These are phyloP conservation scores for Pseudomugil gertrudae DNA, from an alignment of 2,797 vertebrate species.

Conservation along the genomic window DNA sequence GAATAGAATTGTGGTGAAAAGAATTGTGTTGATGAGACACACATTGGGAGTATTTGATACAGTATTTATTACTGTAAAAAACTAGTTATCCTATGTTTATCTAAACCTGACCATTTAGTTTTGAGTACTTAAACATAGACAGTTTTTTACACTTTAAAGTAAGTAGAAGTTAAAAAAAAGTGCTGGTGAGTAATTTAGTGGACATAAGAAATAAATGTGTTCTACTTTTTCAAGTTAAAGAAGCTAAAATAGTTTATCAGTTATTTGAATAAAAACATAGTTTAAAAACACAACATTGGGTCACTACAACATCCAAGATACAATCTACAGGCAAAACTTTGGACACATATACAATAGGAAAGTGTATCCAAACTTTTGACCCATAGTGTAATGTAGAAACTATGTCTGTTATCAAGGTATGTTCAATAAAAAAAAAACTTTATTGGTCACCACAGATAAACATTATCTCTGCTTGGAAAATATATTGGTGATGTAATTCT, in stretches of 20 bases:
- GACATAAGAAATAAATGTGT: neutral
- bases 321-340: no score
- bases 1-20: no score
- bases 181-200: no score
- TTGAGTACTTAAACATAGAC: neutral
- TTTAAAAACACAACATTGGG: neutral
- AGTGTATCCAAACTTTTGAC: no score
- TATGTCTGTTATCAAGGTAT: neutral
- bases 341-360: no score
- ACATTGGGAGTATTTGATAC: neutral
- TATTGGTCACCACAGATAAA: neutral
- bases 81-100: no score
- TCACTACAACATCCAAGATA: neutral
- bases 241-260: neutral
- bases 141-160: no score
- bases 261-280: no score
- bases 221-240: neutral
- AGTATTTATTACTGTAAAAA: no score
- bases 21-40: no score
- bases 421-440: neutral
- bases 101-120: neutral
- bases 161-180: neutral
- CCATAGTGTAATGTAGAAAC: no score
- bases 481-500: neutral
- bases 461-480: neutral